These are phyloP conservation scores for Microcebus griseorufus DNA, from an alignment of 2,113 vertebrate species.

Conservation along the genomic window DNA sequence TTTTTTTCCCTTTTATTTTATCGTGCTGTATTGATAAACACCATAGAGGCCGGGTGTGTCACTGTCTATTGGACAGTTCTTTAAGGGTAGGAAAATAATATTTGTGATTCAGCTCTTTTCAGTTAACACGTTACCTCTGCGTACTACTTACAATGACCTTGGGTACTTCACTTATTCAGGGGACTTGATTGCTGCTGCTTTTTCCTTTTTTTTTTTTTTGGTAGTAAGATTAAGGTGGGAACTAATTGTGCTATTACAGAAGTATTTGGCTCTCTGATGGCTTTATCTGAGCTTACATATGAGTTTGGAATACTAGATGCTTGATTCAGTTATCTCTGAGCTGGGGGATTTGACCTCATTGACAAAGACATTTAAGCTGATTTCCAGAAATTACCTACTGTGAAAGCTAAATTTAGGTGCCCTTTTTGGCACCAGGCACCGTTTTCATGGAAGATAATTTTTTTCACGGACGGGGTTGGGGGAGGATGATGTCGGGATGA, in stretches of 20 bases:
- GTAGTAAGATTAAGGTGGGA: conserved; percentile 23
- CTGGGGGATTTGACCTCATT: conserved; percentile 31
- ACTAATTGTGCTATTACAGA: background rate
- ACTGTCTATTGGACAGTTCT: background rate
- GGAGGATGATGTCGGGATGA: too few species aligned
- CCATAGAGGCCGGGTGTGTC: background rate
- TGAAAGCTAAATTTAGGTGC: background rate
- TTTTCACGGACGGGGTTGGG: too few species aligned
- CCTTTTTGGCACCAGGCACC: too few species aligned
- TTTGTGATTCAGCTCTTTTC: background rate
- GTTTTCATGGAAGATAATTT: too few species aligned
- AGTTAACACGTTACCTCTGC: background rate
- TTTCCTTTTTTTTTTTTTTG: background rate
- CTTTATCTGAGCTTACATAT: conserved; percentile 10
- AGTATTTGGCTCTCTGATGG: background rate
- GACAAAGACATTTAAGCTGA: conserved; percentile 20
- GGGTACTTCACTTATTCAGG: background rate
- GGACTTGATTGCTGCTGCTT: background rate
- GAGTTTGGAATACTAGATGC: conserved; percentile 39
- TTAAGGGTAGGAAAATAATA: background rate
- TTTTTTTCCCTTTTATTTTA: too few species aligned
- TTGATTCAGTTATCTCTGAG: conserved; percentile 34
- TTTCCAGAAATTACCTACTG: conserved; percentile 19
- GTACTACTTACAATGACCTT: background rate
- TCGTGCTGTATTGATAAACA: background rate